Evolutionary conservation across 2,888 invertebrate species (phyloP), one percentile per base, ranked within the genome.

Genomic region (Linyphia triangularis): DNA sequence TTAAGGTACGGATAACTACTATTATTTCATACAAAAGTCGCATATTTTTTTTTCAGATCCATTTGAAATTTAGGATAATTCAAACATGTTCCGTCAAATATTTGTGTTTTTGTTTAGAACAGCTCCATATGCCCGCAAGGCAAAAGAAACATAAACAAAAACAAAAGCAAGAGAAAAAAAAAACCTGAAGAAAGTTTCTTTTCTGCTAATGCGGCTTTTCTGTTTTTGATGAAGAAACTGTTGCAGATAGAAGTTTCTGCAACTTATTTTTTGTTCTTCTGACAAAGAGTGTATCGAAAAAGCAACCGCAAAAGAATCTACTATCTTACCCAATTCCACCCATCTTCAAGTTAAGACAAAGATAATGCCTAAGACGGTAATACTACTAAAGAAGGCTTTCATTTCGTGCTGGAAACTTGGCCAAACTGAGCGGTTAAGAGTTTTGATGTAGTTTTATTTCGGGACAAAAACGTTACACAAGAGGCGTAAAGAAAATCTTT

Each of bases 391-490:
- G 70, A 43, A 28, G n/a, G 2, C 24, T 43, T 51, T 70, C 28
- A 51, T 43, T 70, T 70, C 4, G 22, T n/a, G 13, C 70, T 51
- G 0, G 26, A 70, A 70, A 70, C 43, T 70, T 43, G 43, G 43
- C 26, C 28, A 51, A n/a, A n/a, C 70, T 43, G 26, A 70, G 26
- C 26, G 43, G 40, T 33, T 63, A 63, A n/a, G 40, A 30, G 19
- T 19, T 57, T 51, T 63, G 40, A 40, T 9, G 24, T 24, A 37
- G 61, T 63, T 37, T 77, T 73, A 57, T 33, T 30, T 5, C 26
- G 37, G 63, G 37, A 77, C 77, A 63, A 77, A 77, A 77, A 61
- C 33, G 33, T 24, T 63, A 77, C 63, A 63, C 37, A 63, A 61
- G 77, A 6, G 63, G 26, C 63, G n/a, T 26, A 37, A 63, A 61